A percentile compares a stretch with the other conserved stretches of the same genome.
Conservation (phyloP, 2,888 invertebrate genomes). For the Pegoplata infirma region DNA sequence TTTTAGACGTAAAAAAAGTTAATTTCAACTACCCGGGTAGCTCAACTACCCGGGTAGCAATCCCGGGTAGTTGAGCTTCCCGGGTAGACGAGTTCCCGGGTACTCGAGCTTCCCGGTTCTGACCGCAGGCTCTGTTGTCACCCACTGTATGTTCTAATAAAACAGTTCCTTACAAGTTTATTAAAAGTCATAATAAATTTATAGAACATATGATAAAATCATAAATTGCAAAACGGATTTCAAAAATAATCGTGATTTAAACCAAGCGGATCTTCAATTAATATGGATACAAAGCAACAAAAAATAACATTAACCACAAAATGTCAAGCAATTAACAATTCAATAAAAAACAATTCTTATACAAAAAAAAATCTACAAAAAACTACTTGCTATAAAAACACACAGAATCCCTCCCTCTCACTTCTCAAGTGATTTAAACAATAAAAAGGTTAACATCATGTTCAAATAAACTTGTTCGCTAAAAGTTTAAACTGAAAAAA, state of each 20-base stretch:
- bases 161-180: too few species aligned
- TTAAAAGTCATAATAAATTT: too few species aligned
- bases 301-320: slow-evolving; percentile 40
- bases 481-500: slow-evolving; percentile 7
- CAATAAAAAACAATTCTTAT: slow-evolving; percentile 36
- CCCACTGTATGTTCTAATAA: too few species aligned
- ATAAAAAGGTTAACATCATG: slow-evolving; percentile 33
- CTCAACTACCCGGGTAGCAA: too few species aligned
- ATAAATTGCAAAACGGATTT: neutral
- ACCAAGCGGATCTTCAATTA: slow-evolving; percentile 50
- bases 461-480: slow-evolving; percentile 22
- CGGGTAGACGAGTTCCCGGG: too few species aligned
- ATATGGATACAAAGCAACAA: too few species aligned
- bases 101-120: too few species aligned
- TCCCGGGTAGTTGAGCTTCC: too few species aligned
- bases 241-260: slow-evolving; percentile 25
- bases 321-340: slow-evolving; percentile 57
- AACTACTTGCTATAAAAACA: neutral
- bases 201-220: too few species aligned
- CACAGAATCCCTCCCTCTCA: slow-evolving; percentile 21
- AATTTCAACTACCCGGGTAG: too few species aligned
- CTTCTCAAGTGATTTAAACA: slow-evolving; percentile 6
- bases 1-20: too few species aligned
- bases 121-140: too few species aligned
- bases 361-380: slow-evolving; percentile 1